A percentile compares a stretch with the other conserved stretches of the same genome.
These are phyloP conservation scores for Sus cebifrons DNA, from an alignment of 2,797 vertebrate genomes.

Conservation along the genomic window DNA sequence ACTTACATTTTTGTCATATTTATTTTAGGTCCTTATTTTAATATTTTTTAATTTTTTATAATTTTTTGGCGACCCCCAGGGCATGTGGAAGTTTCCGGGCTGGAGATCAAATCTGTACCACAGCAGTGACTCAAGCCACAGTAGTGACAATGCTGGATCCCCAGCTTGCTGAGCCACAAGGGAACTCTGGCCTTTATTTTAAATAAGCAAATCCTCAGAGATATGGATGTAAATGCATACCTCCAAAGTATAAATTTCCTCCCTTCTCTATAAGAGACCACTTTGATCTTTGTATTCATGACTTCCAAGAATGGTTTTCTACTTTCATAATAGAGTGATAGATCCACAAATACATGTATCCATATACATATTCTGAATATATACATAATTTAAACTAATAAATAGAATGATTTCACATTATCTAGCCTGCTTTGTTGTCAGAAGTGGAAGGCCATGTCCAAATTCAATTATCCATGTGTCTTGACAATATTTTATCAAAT, in stretches of 20 bases:
- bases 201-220: neutral
- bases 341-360: neutral
- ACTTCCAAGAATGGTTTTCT: neutral
- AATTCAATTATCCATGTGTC: neutral
- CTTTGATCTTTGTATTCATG: neutral
- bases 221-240: neutral
- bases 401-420: constrained; percentile 40
- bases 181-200: neutral
- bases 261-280: neutral
- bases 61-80: too few species aligned
- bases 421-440: neutral
- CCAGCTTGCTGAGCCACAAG: too few species aligned
- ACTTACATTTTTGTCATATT: neutral
- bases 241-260: neutral
- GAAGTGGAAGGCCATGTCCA: neutral
- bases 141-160: too few species aligned
- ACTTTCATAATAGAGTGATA: neutral
- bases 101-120: too few species aligned
- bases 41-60: too few species aligned
- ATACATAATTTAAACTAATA: neutral
- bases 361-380: neutral
- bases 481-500: neutral
- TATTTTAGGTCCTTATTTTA: neutral
- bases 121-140: too few species aligned
- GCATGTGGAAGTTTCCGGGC: too few species aligned